A percentile compares a stretch with the other conserved stretches of the same genome.
phyloP scores from a whole-genome alignment of 2,888 invertebrate species.

The Lasioglossum pauxillum region DNA sequence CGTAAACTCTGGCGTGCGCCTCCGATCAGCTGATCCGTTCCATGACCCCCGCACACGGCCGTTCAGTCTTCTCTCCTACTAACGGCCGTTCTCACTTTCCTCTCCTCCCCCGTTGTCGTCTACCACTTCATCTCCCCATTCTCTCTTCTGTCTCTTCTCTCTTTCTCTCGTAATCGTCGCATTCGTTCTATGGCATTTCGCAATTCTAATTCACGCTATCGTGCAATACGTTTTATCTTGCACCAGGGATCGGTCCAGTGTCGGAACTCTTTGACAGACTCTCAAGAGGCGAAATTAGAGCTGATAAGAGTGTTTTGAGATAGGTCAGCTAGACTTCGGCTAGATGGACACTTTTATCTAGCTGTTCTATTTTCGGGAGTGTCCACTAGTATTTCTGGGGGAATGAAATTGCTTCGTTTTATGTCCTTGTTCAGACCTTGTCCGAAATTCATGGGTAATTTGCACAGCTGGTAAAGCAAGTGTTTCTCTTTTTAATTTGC shows the following conservation, averaged over 20 bases:
- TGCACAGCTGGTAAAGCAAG: not conserved
- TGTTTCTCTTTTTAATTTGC: not conserved
- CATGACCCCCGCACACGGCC: conserved; percentile 80
- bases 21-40: conserved; percentile 84
- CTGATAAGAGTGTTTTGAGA: not conserved
- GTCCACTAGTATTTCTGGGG: not conserved
- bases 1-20: conserved; percentile 84
- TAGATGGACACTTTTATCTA: not conserved
- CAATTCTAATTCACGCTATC: not conserved
- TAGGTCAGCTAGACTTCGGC: not conserved
- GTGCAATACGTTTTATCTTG: not conserved
- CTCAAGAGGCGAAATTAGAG: not conserved
- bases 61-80: conserved; percentile 67
- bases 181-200: not conserved
- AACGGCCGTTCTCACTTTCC: conserved; percentile 61
- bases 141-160: conserved; percentile 33
- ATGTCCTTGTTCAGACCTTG: not conserved
- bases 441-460: not conserved
- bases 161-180: not conserved
- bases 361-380: not conserved
- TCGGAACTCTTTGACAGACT: not conserved
- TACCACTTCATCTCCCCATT: not conserved
- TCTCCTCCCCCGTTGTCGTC: conserved; percentile 21
- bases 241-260: not conserved
- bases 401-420: not conserved